A percentile compares a stretch with the other conserved stretches of the same genome.
These are phyloP conservation scores for Menidia menidia DNA, from an alignment of 2,797 vertebrate genomes.

Conservation along the genomic window DNA sequence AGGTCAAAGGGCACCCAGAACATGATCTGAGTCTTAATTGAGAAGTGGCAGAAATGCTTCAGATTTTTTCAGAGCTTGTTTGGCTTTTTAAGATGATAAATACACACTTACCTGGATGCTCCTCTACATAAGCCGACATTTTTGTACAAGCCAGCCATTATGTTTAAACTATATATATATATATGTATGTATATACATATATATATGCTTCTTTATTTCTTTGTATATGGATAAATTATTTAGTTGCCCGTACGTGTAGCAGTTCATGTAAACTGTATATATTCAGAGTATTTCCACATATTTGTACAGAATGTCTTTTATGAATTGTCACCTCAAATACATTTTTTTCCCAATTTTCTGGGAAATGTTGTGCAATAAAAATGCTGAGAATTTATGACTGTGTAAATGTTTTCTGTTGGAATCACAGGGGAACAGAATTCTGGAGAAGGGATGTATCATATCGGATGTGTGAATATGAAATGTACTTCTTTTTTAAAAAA, in stretches of 20 bases:
- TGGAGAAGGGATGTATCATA: background rate
- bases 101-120: conserved; percentile 59
- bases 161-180: conserved; percentile 69
- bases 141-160: conserved; percentile 62
- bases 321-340: conserved; percentile 88
- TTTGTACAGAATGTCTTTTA: conserved; percentile 95
- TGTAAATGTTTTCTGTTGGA: conserved; percentile 19
- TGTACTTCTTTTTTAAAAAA: background rate
- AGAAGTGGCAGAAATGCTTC: conserved; percentile 59
- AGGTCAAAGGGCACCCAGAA: conserved; percentile 51
- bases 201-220: conserved; percentile 75
- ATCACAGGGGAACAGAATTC: background rate
- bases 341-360: conserved; percentile 94
- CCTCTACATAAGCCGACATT: conserved; percentile 63
- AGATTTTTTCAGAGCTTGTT: conserved; percentile 60
- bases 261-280: conserved; percentile 91
- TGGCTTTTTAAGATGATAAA: conserved; percentile 66
- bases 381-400: conserved; percentile 64
- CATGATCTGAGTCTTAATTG: conserved; percentile 78
- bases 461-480: conserved; percentile 8
- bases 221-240: conserved; percentile 88
- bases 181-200: conserved; percentile 74
- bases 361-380: conserved; percentile 99
- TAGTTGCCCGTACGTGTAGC: conserved; percentile 85
- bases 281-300: conserved; percentile 83